Percentiles rank a stretch among this genome's conserved stretches.
These are phyloP conservation scores for Pocota personata DNA, from an alignment of 2,888 invertebrate species.

Conservation along the genomic window DNA sequence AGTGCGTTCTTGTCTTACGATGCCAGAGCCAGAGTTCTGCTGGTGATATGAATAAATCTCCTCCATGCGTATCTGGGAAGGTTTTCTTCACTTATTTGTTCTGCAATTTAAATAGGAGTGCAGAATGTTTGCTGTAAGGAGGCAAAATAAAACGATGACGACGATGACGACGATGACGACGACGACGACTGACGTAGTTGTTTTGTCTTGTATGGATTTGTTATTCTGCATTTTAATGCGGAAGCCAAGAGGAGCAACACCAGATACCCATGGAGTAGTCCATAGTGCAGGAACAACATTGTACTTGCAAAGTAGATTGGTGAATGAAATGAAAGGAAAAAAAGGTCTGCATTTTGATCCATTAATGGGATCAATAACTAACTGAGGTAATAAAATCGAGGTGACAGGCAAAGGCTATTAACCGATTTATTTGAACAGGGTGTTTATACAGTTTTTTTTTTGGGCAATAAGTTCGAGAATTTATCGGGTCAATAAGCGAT, in stretches of 20 bases:
- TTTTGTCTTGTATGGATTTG: conserved; percentile 54
- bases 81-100: conserved; percentile 38
- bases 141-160: background rate
- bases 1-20: conserved; percentile 60
- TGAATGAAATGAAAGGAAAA: conserved; percentile 22
- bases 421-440: background rate
- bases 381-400: conserved; percentile 7
- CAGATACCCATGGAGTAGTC: background rate
- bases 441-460: background rate
- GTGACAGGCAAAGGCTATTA: background rate
- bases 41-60: conserved; percentile 62
- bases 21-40: background rate
- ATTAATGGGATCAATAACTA: conserved; percentile 12
- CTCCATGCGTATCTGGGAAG: conserved; percentile 48
- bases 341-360: background rate
- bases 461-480: background rate
- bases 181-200: background rate
- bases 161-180: background rate
- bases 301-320: background rate
- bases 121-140: conserved; percentile 29
- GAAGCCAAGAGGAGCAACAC: conserved; percentile 12
- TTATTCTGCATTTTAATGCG: conserved; percentile 59
- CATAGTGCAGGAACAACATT: conserved; percentile 16
- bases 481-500: background rate
- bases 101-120: conserved; percentile 67